Conservation (phyloP, 2,888 invertebrate genomes). For the Limnephilus marmoratus region DNA sequence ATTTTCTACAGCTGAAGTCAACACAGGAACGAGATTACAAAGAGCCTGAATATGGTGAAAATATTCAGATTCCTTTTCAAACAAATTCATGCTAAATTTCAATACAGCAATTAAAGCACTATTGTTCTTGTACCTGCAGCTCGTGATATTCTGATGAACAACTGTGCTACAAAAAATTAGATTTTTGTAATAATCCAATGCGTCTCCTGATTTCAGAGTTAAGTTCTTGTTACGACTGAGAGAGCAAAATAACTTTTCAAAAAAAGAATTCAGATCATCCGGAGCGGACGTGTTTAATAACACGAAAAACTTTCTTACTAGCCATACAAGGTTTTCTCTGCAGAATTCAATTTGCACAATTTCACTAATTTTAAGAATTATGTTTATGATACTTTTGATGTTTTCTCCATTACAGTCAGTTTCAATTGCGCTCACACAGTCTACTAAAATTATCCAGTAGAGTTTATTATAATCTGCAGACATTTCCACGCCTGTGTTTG, state of each 20-base stretch:
- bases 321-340: constrained; percentile 58
- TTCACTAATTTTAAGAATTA: constrained; percentile 44
- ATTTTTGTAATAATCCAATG: constrained; percentile 56
- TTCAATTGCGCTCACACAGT: constrained; percentile 49
- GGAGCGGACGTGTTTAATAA: constrained; percentile 48
- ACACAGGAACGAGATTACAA: constrained; percentile 14
- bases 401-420: neutral
- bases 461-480: constrained; percentile 52
- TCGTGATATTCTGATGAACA: constrained; percentile 54
- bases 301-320: constrained; percentile 54
- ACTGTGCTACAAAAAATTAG: constrained; percentile 45
- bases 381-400: constrained; percentile 29
- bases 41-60: constrained; percentile 42
- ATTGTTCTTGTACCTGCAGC: constrained; percentile 38
- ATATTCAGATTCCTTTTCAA: constrained; percentile 44
- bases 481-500: constrained; percentile 40
- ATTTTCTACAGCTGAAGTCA: constrained; percentile 43
- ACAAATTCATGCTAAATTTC: constrained; percentile 51
- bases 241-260: constrained; percentile 52
- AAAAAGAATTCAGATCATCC: constrained; percentile 40
- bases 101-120: constrained; percentile 28
- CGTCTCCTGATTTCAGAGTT: constrained; percentile 23
- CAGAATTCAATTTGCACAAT: constrained; percentile 47
- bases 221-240: constrained; percentile 40
- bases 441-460: constrained; percentile 60